Base-by-base conservation (phyloP, 1,140 invertebrate species). In the Diachasmimorpha longicaudata region DNA sequence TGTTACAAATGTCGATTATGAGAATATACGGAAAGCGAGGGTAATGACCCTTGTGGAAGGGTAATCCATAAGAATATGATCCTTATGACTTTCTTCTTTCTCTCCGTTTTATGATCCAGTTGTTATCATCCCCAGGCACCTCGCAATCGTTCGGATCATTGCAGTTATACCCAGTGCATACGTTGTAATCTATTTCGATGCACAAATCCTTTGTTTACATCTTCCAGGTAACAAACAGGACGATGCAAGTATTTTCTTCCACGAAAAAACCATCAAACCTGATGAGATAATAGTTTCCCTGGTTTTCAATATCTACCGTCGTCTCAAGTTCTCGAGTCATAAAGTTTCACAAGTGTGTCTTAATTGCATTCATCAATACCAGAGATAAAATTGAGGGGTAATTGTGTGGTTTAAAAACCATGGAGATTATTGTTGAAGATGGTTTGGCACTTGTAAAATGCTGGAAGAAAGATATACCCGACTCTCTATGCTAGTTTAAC, bases 361-460 rank as follows among this genome's bases (percentile, higher is more conserved):
- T 72, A 72, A 72, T 72, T 72, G 36, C 36, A 16, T 63, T 67
- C 37, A 63, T 63, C 52, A 37, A 73, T 37, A 48, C n/a, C 66
- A 66, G 25, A 73, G 36, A 73, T 55, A 9, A 73, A 73, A 73
- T 73, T 73, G 72, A 73, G 72, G 55, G 52, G 55, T 73, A 66
- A 67, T 73, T 73, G 72, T 37, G n/a, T 52, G 48, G 48, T 52
- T 52, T 52, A 52, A 52, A 52, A 52, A 52, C 48, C 48, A n/a
- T 16, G 48, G 16, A 52, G 14, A 52, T n/a, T 46, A 46, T n/a
- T 52, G 48, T 52, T 16, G 16, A 52, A 16, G 48, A 52, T 52
- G 48, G 16, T 42, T 42, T 67, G 37, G 63, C 63, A 21, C 48
- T 67, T 36, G 42, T 8, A 37, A 44, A 69, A 37, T 37, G 42